Percentiles rank a stretch among this genome's conserved stretches.
Evolutionary conservation across 2,797 vertebrate species (phyloP).

Genomic region (Spea hammondii): DNA sequence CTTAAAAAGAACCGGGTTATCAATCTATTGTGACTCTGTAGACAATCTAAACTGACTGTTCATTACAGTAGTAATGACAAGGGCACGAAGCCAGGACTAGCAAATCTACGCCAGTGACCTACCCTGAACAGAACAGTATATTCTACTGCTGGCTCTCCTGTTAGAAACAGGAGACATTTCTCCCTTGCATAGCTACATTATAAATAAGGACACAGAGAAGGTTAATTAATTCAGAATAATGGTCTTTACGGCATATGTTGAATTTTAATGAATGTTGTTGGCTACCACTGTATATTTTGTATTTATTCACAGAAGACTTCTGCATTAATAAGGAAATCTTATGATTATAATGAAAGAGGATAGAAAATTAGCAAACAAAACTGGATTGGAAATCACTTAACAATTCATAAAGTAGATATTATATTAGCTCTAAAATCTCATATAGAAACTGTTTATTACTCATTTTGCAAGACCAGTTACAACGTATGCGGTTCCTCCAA

Average conservation of each 20-base stretch:
- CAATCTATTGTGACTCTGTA: too few species aligned
- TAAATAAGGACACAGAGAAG: constrained; percentile 45
- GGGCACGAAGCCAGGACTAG: neutral
- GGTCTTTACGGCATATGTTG: constrained; percentile 44
- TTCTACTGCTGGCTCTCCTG: neutral
- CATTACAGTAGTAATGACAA: too few species aligned
- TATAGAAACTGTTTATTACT: neutral
- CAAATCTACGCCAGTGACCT: neutral
- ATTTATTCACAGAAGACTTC: constrained; percentile 30
- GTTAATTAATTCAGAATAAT: constrained; percentile 49
- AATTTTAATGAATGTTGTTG: constrained; percentile 47
- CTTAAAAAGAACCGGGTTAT: too few species aligned
- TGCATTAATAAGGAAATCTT: constrained; percentile 34
- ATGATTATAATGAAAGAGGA: constrained; percentile 28
- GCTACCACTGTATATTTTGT: constrained; percentile 19
- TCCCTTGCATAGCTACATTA: constrained; percentile 17
- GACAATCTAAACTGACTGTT: too few species aligned
- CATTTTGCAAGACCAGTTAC: too few species aligned
- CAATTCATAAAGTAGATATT: constrained; percentile 1
- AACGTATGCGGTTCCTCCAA: too few species aligned
- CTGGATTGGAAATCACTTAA: constrained; percentile 16
- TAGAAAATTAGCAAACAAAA: constrained; percentile 28
- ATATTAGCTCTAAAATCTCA: neutral
- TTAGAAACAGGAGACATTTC: too few species aligned
- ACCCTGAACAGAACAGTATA: neutral